Evolutionary conservation across 2,888 invertebrate species (phyloP).

Genomic region (Xestia ashworthii): DNA sequence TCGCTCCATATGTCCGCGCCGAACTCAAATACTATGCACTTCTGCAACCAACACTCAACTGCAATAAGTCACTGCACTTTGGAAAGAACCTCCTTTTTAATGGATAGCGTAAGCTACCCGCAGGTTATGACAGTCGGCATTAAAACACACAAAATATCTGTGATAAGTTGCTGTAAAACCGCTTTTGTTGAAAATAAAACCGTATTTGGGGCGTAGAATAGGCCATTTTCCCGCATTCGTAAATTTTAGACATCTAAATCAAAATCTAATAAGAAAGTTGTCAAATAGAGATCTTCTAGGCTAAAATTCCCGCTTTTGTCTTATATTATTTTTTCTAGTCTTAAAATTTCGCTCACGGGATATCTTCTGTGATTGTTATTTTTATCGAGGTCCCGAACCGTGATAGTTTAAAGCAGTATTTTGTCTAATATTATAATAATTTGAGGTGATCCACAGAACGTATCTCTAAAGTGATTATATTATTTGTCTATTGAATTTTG

Average conservation of each 20-base stretch:
- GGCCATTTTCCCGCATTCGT: background rate
- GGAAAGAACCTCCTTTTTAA: slow-evolving; percentile 7
- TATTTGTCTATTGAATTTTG: no score
- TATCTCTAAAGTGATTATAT: no score
- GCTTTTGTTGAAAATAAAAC: background rate
- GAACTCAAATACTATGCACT: slow-evolving; percentile 42
- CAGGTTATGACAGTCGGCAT: slow-evolving; percentile 86
- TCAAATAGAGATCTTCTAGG: no score
- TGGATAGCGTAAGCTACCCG: slow-evolving; percentile 74
- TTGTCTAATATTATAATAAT: no score
- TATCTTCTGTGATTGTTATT: no score
- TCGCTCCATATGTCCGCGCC: slow-evolving; percentile 62
- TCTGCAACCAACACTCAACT: slow-evolving; percentile 64
- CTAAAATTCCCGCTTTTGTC: no score
- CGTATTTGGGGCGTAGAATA: background rate
- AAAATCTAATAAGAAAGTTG: background rate
- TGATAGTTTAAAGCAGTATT: no score
- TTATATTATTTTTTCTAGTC: no score
- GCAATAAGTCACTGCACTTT: slow-evolving; percentile 58
- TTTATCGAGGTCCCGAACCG: no score
- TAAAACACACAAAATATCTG: slow-evolving; percentile 33
- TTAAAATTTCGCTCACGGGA: no score
- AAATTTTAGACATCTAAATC: background rate
- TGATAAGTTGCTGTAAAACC: background rate
- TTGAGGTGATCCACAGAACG: no score